Evolutionary conservation across 2,797 vertebrate genomes (phyloP), one percentile per base, ranked within the genome.

Genomic region (Dipus sagitta): DNA sequence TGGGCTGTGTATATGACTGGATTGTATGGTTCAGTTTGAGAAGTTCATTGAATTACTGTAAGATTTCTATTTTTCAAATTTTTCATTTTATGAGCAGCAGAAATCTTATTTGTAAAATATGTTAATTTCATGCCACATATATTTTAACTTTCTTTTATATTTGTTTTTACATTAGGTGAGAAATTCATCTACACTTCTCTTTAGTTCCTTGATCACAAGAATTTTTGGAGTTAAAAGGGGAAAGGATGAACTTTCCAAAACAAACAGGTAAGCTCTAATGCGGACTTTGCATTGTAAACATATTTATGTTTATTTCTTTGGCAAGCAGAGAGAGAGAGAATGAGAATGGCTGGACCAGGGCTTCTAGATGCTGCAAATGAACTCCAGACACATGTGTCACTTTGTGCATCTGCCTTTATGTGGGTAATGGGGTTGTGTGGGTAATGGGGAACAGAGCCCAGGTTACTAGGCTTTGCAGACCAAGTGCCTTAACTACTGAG

Each of bases 161-260:
- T 86, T 93, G 77, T 94, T 96, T 96, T 96, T 90, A 85, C 15
- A 78, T 92, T 98, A 99, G 99, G 99, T 99, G 96, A 99, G 99
- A 98, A 99, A 99, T 98, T 99, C 99, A 75, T 99, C 99, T 87
- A 99, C 99, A 0, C 99, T 99, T 70, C 99, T 99, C 94, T 99
- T 99, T 98, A 99, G 99, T 98, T 98, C 99, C 64, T 97, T 99
- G 96, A 99, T 99, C 97, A 99, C 99, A 6, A 98, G 99, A 98
- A 99, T 99, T 97, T 99, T 99, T 98, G 99, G 99, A 83, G 99
- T 99, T 97, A 99, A 99, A 98, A 99, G 98, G 97, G 99, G 98
- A 95, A 99, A 99, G 95, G 99, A 99, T 91, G 99, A 99, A 97
- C 99, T 99, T 98, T 99, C 99, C 0, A 99, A 99, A 97, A 99